Conservation (phyloP, 2,888 invertebrate species). For the Xestia rhomboidea region DNA sequence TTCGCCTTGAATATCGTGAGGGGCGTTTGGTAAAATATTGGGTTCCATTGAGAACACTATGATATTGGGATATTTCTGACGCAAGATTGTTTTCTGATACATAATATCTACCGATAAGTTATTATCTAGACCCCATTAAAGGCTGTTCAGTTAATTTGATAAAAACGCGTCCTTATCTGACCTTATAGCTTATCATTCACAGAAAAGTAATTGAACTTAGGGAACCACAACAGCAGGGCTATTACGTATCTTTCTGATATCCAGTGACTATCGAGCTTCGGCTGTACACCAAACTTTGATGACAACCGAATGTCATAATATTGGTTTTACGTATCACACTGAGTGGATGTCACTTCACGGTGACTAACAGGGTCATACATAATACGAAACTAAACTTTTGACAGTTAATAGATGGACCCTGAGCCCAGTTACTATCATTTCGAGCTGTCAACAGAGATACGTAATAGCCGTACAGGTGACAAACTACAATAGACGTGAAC, state of each 20-base stretch:
- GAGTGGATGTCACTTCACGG: too few relatives aligned
- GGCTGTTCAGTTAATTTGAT: neutral
- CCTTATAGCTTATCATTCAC: constrained; percentile 18
- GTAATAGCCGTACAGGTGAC: too few relatives aligned
- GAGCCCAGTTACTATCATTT: too few relatives aligned
- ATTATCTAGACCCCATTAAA: neutral
- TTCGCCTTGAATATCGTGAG: neutral
- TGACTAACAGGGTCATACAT: too few relatives aligned
- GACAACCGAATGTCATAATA: too few relatives aligned
- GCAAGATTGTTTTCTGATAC: neutral
- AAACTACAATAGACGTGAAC: constrained; percentile 27
- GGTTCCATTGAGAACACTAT: neutral
- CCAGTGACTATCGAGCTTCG: too few relatives aligned
- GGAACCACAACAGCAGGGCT: constrained; percentile 21
- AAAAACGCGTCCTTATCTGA: constrained; percentile 15
- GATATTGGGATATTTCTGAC: neutral
- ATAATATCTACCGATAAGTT: neutral
- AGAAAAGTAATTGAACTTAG: constrained; percentile 41
- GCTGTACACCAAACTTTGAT: too few relatives aligned
- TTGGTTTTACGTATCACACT: too few relatives aligned
- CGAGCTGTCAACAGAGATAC: too few relatives aligned
- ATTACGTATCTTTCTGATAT: too few relatives aligned
- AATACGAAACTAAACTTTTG: too few relatives aligned
- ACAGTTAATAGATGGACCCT: too few relatives aligned
- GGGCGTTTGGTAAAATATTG: neutral